Conservation (phyloP, 53 echinoderm and acorn worm genomes). For the Stichopus horrens region DNA sequence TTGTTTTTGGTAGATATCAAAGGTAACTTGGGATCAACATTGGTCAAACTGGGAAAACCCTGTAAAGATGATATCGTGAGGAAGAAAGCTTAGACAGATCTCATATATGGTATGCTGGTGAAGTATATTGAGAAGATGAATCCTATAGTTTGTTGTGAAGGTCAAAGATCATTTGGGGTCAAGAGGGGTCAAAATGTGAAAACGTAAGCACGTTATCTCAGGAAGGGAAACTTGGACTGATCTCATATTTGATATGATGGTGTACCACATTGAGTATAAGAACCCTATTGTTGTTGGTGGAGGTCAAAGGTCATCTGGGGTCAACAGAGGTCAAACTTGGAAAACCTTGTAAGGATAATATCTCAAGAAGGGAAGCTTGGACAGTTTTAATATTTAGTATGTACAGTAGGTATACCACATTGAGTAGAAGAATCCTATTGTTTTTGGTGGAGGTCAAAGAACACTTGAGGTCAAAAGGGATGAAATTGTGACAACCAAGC, state of each 20-base stretch:
- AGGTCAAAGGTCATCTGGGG: background rate
- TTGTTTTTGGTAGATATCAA: background rate
- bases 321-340: background rate
- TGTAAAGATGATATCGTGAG: background rate
- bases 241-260: background rate
- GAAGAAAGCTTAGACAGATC: background rate
- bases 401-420: no score
- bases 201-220: background rate
- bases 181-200: background rate
- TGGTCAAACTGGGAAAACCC: background rate
- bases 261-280: background rate
- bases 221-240: background rate
- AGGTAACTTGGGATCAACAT: background rate
- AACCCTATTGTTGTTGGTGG: background rate
- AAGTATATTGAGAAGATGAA: background rate
- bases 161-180: background rate
- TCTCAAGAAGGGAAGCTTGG: no score
- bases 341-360: no score
- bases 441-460: no score
- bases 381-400: no score
- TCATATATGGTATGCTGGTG: background rate
- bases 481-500: no score
- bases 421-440: no score
- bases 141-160: background rate
- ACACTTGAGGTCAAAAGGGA: no score